A percentile compares a stretch with the other conserved stretches of the same genome.
Conservation (phyloP, 2,113 vertebrate genomes). For the Gobio gobio region DNA sequence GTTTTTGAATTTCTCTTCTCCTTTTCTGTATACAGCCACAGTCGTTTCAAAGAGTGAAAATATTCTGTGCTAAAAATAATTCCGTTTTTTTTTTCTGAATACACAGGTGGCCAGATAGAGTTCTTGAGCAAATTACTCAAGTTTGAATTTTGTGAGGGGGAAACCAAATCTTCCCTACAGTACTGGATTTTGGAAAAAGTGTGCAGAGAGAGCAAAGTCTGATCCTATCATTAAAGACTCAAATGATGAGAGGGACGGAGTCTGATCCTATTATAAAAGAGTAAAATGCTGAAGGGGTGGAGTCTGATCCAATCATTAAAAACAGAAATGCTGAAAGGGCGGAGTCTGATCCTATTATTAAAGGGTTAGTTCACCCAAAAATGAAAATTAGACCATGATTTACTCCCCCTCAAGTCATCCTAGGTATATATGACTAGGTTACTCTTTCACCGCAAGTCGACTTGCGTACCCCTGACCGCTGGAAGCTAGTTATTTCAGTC, state of each 20-base stretch:
- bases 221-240: neutral
- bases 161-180: neutral
- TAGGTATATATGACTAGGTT: too few species aligned
- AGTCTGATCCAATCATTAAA: neutral
- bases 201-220: neutral
- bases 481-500: too few species aligned
- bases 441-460: too few species aligned
- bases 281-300: too few species aligned
- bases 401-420: too few species aligned
- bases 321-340: too few species aligned
- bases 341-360: too few species aligned
- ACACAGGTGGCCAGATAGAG: constrained; percentile 23
- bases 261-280: too few species aligned
- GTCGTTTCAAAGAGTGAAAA: constrained; percentile 38
- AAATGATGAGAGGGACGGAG: too few species aligned
- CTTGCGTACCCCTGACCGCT: too few species aligned
- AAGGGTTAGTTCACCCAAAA: too few species aligned
- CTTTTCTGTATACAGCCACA: neutral
- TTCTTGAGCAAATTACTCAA: neutral
- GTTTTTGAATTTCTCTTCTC: constrained; percentile 40
- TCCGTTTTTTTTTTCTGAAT: constrained; percentile 18
- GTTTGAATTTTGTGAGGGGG: neutral
- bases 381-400: too few species aligned
- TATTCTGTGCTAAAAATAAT: constrained; percentile 44
- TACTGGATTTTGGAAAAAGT: neutral